These are phyloP conservation scores for Xestoiulus laeticollis DNA, from an alignment of 2,888 invertebrate genomes.

Conservation along the genomic window DNA sequence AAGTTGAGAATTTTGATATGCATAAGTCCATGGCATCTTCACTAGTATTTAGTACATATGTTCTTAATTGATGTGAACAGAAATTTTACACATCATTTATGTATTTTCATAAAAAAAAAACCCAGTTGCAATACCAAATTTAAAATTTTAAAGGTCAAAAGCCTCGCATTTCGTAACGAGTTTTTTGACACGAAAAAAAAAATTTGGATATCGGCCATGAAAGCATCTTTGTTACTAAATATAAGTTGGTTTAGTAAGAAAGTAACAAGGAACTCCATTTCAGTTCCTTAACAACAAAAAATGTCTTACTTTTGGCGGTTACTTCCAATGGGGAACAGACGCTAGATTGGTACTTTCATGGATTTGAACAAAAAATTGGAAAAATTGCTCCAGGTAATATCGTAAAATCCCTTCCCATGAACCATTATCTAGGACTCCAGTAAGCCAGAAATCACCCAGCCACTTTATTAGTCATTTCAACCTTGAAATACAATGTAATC, in stretches of 20 bases:
- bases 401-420: neutral
- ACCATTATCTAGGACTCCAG: too few relatives aligned
- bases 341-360: neutral
- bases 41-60: too few relatives aligned
- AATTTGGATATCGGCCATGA: neutral
- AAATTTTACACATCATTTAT: too few relatives aligned
- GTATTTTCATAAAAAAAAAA: neutral
- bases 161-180: neutral
- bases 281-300: neutral
- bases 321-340: neutral
- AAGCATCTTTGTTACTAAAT: neutral
- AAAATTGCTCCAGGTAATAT: neutral
- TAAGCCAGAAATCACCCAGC: neutral
- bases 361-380: neutral
- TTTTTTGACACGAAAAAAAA: slow-evolving; percentile 6
- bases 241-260: neutral
- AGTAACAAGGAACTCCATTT: neutral
- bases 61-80: too few relatives aligned
- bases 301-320: neutral
- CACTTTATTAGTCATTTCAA: neutral
- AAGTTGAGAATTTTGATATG: neutral
- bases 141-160: neutral
- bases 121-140: neutral
- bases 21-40: too few relatives aligned
- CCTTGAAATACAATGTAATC: neutral